Base-by-base conservation (phyloP, 2,888 invertebrate species). In the Lordiphosa fenestrarum region DNA sequence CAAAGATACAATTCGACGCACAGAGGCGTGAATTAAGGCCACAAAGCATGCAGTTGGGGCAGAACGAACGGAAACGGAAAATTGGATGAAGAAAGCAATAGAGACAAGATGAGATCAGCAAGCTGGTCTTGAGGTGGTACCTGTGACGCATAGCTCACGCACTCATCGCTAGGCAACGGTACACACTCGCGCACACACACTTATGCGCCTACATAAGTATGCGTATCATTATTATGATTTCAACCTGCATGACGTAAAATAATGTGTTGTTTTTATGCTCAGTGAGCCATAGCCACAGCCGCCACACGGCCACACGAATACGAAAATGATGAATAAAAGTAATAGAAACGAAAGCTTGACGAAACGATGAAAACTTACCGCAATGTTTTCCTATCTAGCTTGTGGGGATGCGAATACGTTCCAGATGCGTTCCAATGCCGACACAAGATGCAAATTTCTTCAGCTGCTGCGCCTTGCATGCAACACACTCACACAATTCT, bases 1-100 rank as follows among this genome's bases (percentile, higher is more conserved):
- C 6, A 7, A 25, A 33, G 23, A 36, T 51, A 30, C 7, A 25
- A 9, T n/a, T 47, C 15, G 60, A 50, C 30, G 51, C 50, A 58
- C 65, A 78, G 59, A 78, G 78, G 78, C 82, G 78, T 71, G 56
- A 69, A 69, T 78, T 78, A 82, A 78, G 78, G 82, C 77, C 60
- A 72, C 56, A 57, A 37, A 21, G 47, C 42, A 58, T 69, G 73
- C 61, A 53, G 50, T 61, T 60, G 58, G 40, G 51, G 39, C 21
- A 55, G 47, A 55, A 64, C 57, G 38, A 50, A 37, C 15, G 13
- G 19, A 33, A 19, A 25, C 30, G 10, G 35, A 49, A 60, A 74
- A 67, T 66, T 63, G 75, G 64, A 53, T 56, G 63, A 67, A 60
- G 53, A 38, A 67, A 50, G 49, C 15, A 21, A 47, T 21, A 19